Evolutionary conservation across 2,113 vertebrate genomes (phyloP), one percentile per base, ranked within the genome.

Genomic region (Semicossyphus pulcher): DNA sequence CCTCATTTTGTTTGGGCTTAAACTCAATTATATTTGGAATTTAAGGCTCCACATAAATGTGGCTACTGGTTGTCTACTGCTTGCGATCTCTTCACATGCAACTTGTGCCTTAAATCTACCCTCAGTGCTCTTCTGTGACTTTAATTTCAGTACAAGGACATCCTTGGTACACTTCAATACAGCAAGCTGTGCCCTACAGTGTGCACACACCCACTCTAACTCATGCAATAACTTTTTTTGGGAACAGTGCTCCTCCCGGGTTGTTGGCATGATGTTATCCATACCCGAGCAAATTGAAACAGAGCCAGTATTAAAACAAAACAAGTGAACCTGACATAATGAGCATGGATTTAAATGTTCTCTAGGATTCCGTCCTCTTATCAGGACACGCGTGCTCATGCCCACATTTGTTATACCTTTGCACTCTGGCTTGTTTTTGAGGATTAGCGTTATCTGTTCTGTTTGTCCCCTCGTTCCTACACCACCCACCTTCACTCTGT

Each of bases 401-500:
- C 8, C 1, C 4, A 12, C 20, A 34, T 82, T 66, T 51, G 44
- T 47, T 63, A 23, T 48, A 28, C 39, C 64, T 34, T 25, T 26
- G 34, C 54, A 28, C 57, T 78, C 65, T 3, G 53, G 67, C 42
- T 74, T 75, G 60, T 69, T 76, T 54, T 15, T 48, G 15, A 14
- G 47, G 76, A 78, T 78, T 80, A 81, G 42, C 1, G 21, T 68
- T 80, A 81, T 81, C 75, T 67, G 18, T 23, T 21, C 18, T 72
- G 60, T 72, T 71, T 36, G 52, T 49, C 61, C 29, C 51, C 1
- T 23, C 8, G 1, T 31, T 48, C 32, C 26, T 5, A 1, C 78
- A 37, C 48, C 68, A 3, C 65, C 53, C 69, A 53, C 78, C 56
- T 39, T 67, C 67, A 76, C 72, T 44, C 56, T 29, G 62, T 16